Evolutionary conservation across 2,113 vertebrate genomes (phyloP), one percentile per base, ranked within the genome.

Genomic region (Vanacampus margaritifer): DNA sequence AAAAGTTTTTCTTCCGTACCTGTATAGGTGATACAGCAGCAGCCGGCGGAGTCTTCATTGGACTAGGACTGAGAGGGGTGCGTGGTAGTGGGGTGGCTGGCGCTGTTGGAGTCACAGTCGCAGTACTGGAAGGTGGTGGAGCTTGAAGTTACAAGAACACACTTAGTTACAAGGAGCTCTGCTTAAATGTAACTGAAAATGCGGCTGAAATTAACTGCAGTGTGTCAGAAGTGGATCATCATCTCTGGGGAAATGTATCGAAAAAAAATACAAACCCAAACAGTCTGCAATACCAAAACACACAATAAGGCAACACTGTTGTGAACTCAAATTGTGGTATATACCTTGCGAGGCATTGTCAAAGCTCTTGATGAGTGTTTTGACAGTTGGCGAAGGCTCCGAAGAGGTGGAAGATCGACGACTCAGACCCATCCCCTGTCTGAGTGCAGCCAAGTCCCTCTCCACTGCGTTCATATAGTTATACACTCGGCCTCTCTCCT

Each of bases 391-490:
- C 0, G 96, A 95, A 0, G 96, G 96, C 84, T 98, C 96, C 0
- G 96, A 97, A 71, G 96, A 95, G 41, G 95, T 94, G 10, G 96
- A 98, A 1, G 96, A 98, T 19, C 95, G 90, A 46, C 96, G 91
- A 51, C 95, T 97, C 74, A 96, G 91, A 2, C 95, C 96, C 95
- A 98, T 96, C 4, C 95, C 96, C 80, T 98, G 96, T 60, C 96
- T 89, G 56, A 98, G 89, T 8, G 94, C 95, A 14, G 97, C 96
- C 79, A 98, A 73, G 71, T 98, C 96, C 69, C 95, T 90, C 83
- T 98, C 96, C 3, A 98, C 96, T 1, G 95, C 95, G 6, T 98
- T 98, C 95, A 97, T 98, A 85, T 98, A 98, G 88, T 98, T 98
- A 79, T 95, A 98, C 13, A 99, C 95, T 67, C 96, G 88, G 19